Base-by-base conservation (phyloP, 1,140 invertebrate genomes). In the Bombus superbus region DNA sequence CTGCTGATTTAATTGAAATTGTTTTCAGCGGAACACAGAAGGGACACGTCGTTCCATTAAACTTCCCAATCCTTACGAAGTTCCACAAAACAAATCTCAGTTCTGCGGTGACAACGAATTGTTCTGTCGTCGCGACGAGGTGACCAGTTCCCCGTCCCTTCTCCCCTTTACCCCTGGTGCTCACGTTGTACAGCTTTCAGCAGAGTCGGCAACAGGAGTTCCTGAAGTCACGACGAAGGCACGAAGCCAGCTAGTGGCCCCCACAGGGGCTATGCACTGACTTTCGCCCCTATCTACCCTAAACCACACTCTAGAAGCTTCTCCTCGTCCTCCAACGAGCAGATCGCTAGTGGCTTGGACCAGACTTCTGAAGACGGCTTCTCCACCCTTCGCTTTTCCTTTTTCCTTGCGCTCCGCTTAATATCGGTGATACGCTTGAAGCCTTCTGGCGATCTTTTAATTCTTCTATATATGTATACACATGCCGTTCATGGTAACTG, bases 201-300 rank as follows among this genome's bases (percentile, higher is more conserved):
- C 91, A 91, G 91, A 93, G 90, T 93, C 91, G 93, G 92, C 92
- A 92, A 92, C 91, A 91, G 87, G 91, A 93, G 92, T 94, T 92
- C 88, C 84, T 86, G 90, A 93, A 93, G 93, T 92, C 92, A 90
- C 86, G 87, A 92, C 89, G 88, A 88, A 89, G 89, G 92, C 93
- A 93, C 91, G 93, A 90, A 92, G 91, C 86, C 90, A 72, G 89
- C 91, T 94, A 94, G 94, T 94, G 93, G 93, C 92, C 93, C 94
- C 94, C 94, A 92, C 83, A 94, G 94, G 94, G 90, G 94, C 93
- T 94, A 92, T 94, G 92, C 92, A 87, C 92, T 92, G 92, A 93
- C 93, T 94, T 93, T 92, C 91, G 91, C 92, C 91, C 90, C 90
- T 91, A 91, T 91, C 90, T 91, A 90, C 89, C 85, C 89, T 90